These are phyloP conservation scores for Trididemnum clinides DNA, from an alignment of 23 tunicate species.

Conservation along the genomic window DNA sequence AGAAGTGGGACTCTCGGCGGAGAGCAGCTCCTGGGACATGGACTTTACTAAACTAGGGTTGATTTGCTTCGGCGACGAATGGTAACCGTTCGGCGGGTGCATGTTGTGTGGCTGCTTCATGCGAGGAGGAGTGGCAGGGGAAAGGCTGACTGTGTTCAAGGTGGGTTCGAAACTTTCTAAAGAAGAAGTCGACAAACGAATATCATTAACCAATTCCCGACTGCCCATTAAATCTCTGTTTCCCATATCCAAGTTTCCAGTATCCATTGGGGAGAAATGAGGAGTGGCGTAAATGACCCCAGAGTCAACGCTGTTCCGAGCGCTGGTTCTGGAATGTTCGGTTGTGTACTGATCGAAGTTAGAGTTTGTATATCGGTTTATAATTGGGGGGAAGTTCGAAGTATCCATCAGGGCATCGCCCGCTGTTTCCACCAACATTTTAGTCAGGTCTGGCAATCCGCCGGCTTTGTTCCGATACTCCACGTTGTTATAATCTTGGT, in stretches of 20 bases:
- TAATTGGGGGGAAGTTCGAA: slow-evolving; percentile 65
- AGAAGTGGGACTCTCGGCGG: slow-evolving; percentile 3
- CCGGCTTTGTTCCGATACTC: neutral
- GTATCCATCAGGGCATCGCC: slow-evolving; percentile 94
- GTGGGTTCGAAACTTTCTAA: slow-evolving; percentile 79
- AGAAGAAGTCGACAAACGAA: slow-evolving; percentile 77
- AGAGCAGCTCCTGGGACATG: slow-evolving; percentile 73
- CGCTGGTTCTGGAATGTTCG: slow-evolving; percentile 29
- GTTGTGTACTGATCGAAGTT: neutral
- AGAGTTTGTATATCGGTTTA: slow-evolving; percentile 8
- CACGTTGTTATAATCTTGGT: neutral
- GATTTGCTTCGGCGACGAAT: slow-evolving; percentile 47
- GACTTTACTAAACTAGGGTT: slow-evolving; percentile 58
- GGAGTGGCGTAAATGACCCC: slow-evolving; percentile 66
- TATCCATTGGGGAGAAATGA: slow-evolving; percentile 89
- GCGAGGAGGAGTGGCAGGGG: slow-evolving; percentile 48
- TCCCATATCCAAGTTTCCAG: slow-evolving; percentile 22
- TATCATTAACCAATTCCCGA: slow-evolving; percentile 63
- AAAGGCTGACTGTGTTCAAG: slow-evolving; percentile 54
- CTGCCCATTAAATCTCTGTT: neutral
- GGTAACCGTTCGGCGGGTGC: slow-evolving; percentile 3
- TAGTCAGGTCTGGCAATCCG: slow-evolving; percentile 57
- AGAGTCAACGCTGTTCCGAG: slow-evolving; percentile 71
- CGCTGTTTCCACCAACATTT: slow-evolving; percentile 78
- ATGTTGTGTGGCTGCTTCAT: slow-evolving; percentile 9